A percentile compares a stretch with the other conserved stretches of the same genome.
These are phyloP conservation scores for Ceyx cyanopectus DNA, from an alignment of 2,113 vertebrate genomes.

Conservation along the genomic window DNA sequence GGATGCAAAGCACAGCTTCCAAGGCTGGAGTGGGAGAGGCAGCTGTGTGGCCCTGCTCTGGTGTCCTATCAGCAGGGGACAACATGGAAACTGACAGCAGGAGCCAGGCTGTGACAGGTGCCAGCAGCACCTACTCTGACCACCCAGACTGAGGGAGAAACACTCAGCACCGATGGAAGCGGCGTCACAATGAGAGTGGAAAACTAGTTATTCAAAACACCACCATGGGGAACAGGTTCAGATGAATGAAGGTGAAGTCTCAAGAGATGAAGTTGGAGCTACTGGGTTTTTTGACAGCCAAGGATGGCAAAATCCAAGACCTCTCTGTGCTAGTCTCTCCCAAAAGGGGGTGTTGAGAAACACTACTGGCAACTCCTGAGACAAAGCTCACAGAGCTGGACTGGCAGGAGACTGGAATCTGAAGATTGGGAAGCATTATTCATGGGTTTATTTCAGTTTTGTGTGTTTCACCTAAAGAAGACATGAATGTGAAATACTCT, in stretches of 20 bases:
- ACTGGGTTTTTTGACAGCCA: background rate
- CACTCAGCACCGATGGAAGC: background rate
- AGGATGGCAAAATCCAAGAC: background rate
- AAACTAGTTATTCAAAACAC: background rate
- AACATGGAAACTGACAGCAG: background rate
- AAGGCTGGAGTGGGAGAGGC: background rate
- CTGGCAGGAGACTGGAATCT: background rate
- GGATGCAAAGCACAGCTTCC: background rate
- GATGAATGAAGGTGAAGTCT: background rate
- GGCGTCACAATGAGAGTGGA: background rate
- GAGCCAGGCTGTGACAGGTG: background rate
- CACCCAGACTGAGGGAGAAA: background rate
- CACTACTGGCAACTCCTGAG: background rate
- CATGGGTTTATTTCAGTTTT: background rate
- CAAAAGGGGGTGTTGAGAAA: background rate
- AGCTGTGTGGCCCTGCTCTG: background rate
- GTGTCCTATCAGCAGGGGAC: background rate
- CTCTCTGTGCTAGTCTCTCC: background rate
- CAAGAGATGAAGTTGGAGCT: background rate
- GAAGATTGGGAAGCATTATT: background rate
- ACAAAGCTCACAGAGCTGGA: background rate
- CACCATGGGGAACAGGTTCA: background rate
- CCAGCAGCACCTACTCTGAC: background rate
- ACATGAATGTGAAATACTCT: background rate
- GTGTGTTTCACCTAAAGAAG: background rate